Evolutionary conservation across 2,888 invertebrate species (phyloP), one percentile per base, ranked within the genome.

Genomic region (Cataglyphis albicans): DNA sequence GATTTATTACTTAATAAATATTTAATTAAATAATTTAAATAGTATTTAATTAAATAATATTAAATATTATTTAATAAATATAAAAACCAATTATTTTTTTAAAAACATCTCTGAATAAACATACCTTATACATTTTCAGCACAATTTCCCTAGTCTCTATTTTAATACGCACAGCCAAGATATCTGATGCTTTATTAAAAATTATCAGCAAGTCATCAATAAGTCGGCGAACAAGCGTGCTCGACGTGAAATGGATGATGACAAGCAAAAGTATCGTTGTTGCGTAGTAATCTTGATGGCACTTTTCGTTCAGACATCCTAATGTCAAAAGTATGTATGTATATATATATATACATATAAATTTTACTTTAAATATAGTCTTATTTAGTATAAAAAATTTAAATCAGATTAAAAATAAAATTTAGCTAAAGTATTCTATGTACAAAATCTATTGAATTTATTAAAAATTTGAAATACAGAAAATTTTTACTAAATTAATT

Each of bases 171-270:
- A 41, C 41, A 68, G 68, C 32, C 52, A 52, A 10, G 15, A 25
- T 35, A 48, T 32, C 1, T 10, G 29, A n/a, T n/a, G 35, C 0
- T 18, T 21, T 59, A 4, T 41, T 29, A 38, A 63, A 44, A 25
- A 3, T 18, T 64, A 48, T 44, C 9, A 4, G n/a, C 3, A 44
- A 10, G 3, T 32, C 21, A 80, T 91, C 86, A 90, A 75, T 89
- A 90, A 70, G 88, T 87, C 25, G 91, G 88, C 35, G 91, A 89
- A 57, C 86, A 82, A 15, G 88, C 78, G 3, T 88, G 89, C 1
- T 64, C 84, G 5, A 84, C 29, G 7, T 80, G 72, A 18, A 84
- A 82, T 18, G 81, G 63, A 15, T 78, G 63, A 4, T 74, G 57
- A 38, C 10, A 38, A 15, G 12, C 59, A 78, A 6, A 81, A 18